phyloP scores from a whole-genome alignment of 1,140 invertebrate genomes.

The Wiebesia pumilae region DNA sequence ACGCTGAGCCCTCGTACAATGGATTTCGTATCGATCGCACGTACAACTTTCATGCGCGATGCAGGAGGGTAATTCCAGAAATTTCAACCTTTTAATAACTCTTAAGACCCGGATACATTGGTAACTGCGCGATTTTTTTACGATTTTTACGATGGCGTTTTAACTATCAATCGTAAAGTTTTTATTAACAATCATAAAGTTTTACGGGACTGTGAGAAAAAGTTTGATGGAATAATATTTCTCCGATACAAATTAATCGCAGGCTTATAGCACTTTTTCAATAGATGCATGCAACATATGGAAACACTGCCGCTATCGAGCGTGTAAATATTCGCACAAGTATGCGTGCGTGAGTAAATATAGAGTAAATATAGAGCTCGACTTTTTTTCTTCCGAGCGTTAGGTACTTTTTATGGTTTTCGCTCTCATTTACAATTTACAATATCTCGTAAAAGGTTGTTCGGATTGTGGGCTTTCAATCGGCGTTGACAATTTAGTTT shows the following conservation, averaged over 20 bases:
- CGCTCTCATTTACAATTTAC: background rate
- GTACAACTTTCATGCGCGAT: background rate
- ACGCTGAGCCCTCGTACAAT: background rate
- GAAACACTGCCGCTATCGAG: background rate
- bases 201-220: background rate
- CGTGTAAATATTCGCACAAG: background rate
- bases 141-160: background rate
- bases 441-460: background rate
- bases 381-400: background rate
- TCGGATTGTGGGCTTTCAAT: too few species aligned
- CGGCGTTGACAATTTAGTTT: too few species aligned
- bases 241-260: constrained; percentile 3
- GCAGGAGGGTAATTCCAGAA: background rate
- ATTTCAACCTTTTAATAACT: constrained; percentile 19
- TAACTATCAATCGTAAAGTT: constrained; percentile 23
- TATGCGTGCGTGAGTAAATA: background rate
- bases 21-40: background rate
- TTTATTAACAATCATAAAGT: constrained; percentile 26
- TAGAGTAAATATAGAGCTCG: background rate
- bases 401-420: background rate
- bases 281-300: background rate
- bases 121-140: background rate
- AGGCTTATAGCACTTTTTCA: background rate
- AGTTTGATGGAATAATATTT: background rate
- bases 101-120: background rate